phyloP scores from a whole-genome alignment of 2,797 vertebrate genomes.

The Mastacembelus armatus region DNA sequence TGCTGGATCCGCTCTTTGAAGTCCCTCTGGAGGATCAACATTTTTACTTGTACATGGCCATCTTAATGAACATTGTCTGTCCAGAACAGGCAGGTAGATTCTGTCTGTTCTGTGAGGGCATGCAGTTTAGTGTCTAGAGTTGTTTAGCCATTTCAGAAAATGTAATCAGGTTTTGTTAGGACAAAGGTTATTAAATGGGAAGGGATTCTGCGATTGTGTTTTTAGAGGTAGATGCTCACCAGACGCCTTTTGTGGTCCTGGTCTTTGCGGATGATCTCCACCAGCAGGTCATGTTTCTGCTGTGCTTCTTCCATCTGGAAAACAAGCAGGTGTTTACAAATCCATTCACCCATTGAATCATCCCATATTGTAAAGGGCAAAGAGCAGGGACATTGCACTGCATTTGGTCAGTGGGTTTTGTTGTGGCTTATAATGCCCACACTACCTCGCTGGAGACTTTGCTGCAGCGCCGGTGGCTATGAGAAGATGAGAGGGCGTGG shows the following conservation, averaged over 20 bases:
- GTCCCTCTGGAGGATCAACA: constrained; percentile 78
- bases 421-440: too few species aligned
- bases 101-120: too few species aligned
- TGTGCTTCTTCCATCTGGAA: constrained; percentile 90
- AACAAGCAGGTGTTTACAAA: neutral
- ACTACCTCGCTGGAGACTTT: constrained; percentile 88
- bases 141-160: too few species aligned
- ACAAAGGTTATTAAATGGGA: too few species aligned
- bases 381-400: neutral
- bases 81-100: neutral
- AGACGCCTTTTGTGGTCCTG: constrained; percentile 90
- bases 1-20: constrained; percentile 87
- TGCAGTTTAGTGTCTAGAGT: too few species aligned
- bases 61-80: neutral
- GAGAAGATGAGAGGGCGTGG: constrained; percentile 71
- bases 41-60: neutral
- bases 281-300: constrained; percentile 90
- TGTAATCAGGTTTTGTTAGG: too few species aligned
- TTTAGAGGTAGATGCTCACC: constrained; percentile 78
- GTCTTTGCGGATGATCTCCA: constrained; percentile 87
- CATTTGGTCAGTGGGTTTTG: too few species aligned
- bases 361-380: neutral
- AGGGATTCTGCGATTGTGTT: neutral
- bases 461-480: constrained; percentile 68
- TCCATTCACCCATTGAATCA: neutral